Evolutionary conservation across 2,113 vertebrate genomes (phyloP).

Genomic region (Sitta europaea): DNA sequence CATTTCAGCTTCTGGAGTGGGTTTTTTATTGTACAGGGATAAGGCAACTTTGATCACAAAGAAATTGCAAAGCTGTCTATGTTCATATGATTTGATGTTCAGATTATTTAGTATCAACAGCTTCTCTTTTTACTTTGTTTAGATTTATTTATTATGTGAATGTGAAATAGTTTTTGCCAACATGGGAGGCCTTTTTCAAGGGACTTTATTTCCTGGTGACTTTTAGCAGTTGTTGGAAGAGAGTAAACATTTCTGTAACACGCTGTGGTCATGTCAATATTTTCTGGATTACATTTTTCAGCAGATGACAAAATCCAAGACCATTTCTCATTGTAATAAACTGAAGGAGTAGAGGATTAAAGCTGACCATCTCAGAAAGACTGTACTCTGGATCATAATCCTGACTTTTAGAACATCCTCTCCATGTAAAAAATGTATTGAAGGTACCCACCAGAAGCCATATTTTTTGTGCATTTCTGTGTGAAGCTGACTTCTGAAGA

Average conservation of each 20-base stretch:
- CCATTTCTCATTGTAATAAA: not conserved
- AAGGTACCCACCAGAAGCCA: not conserved
- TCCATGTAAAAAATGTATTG: not conserved
- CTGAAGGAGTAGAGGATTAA: not conserved
- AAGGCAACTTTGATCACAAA: not conserved
- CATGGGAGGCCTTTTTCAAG: not conserved
- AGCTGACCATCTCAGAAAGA: not conserved
- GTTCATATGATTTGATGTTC: not conserved
- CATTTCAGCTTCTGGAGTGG: not conserved
- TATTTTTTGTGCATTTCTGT: not conserved
- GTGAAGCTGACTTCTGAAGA: not conserved
- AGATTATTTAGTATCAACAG: not conserved
- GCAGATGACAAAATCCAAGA: not conserved
- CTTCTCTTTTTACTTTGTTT: not conserved
- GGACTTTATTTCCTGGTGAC: not conserved
- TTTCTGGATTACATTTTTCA: not conserved
- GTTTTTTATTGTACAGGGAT: not conserved
- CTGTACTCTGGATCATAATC: not conserved
- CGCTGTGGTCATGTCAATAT: not conserved
- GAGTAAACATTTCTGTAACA: not conserved
- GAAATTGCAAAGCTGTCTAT: not conserved
- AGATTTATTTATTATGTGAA: not conserved
- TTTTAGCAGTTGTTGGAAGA: not conserved
- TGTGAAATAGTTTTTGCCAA: not conserved
- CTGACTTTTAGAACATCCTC: not conserved